Conservation (phyloP, 2,888 invertebrate species). For the Noctua janthe region DNA sequence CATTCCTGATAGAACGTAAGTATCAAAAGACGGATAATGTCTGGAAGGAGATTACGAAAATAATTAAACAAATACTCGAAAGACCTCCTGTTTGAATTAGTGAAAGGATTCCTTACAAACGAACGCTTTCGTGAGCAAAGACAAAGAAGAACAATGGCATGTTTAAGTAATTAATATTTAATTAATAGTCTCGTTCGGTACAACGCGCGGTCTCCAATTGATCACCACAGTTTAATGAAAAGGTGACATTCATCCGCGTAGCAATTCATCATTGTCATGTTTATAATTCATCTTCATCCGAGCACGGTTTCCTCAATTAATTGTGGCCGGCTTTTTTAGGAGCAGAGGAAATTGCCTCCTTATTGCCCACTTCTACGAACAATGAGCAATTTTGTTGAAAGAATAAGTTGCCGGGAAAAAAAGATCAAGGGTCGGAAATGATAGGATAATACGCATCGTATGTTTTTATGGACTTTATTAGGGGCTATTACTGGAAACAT, state of each 20-base stretch:
- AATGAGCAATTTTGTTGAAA: constrained; percentile 59
- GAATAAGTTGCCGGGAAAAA: constrained; percentile 41
- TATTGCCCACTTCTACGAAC: constrained; percentile 55
- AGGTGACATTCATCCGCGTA: constrained; percentile 64
- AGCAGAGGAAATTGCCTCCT: constrained; percentile 56
- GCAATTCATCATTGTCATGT: constrained; percentile 72
- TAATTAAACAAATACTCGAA: constrained; percentile 49
- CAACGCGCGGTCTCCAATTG: constrained; percentile 61
- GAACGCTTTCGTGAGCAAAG: constrained; percentile 47
- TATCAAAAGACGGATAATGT: constrained; percentile 32
- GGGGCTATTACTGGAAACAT: constrained; percentile 23
- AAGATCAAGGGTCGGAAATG: constrained; percentile 55
- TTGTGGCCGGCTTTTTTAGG: constrained; percentile 60
- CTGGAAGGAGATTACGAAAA: constrained; percentile 29
- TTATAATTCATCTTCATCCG: constrained; percentile 72
- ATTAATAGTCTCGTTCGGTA: constrained; percentile 48
- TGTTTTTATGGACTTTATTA: constrained; percentile 43
- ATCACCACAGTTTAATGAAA: constrained; percentile 70
- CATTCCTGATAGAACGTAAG: constrained; percentile 23
- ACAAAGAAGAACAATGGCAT: constrained; percentile 55
- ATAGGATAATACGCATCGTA: constrained; percentile 52
- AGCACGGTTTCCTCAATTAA: constrained; percentile 67
- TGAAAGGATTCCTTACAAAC: constrained; percentile 55
- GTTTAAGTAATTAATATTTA: constrained; percentile 63
- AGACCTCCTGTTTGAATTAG: constrained; percentile 24